Evolutionary conservation across 2,888 invertebrate species (phyloP).

Genomic region (Chorisops tibialis): DNA sequence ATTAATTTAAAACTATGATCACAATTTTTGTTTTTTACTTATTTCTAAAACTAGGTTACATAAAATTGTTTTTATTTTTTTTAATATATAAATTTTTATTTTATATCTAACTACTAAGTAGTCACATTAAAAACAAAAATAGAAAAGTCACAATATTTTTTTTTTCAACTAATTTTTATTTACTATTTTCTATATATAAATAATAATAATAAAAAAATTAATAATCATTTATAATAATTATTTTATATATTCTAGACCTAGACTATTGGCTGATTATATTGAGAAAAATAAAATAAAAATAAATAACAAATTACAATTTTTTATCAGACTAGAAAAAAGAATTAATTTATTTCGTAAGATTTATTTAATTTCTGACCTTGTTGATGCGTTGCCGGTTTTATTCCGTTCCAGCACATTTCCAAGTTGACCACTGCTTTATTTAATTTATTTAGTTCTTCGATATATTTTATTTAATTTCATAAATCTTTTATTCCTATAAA

Average conservation of each 20-base stretch:
- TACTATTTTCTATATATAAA: too few relatives aligned
- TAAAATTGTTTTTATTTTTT: conserved; percentile 28
- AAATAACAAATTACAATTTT: not conserved
- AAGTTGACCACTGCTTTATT: conserved; percentile 27
- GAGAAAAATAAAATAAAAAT: not conserved
- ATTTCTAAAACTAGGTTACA: too few relatives aligned
- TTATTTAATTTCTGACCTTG: not conserved
- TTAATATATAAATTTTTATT: not conserved
- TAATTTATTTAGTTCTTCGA: conserved; percentile 5
- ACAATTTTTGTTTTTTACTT: too few relatives aligned
- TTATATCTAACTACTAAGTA: too few relatives aligned
- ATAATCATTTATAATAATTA: not conserved
- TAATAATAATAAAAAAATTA: too few relatives aligned
- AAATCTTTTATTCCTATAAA: not conserved
- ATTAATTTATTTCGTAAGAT: not conserved
- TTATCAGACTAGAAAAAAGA: not conserved
- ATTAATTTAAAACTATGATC: too few relatives aligned
- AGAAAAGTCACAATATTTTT: not conserved
- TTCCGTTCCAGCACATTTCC: conserved; percentile 24
- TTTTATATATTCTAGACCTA: not conserved
- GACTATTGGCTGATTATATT: not conserved
- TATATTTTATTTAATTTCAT: not conserved
- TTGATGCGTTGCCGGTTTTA: not conserved
- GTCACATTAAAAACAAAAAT: not conserved
- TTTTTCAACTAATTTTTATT: too few relatives aligned